Percentiles rank a stretch among this genome's conserved stretches.
These are phyloP conservation scores for Acipenser ruthenus DNA, from an alignment of 2,797 vertebrate genomes.

Conservation along the genomic window DNA sequence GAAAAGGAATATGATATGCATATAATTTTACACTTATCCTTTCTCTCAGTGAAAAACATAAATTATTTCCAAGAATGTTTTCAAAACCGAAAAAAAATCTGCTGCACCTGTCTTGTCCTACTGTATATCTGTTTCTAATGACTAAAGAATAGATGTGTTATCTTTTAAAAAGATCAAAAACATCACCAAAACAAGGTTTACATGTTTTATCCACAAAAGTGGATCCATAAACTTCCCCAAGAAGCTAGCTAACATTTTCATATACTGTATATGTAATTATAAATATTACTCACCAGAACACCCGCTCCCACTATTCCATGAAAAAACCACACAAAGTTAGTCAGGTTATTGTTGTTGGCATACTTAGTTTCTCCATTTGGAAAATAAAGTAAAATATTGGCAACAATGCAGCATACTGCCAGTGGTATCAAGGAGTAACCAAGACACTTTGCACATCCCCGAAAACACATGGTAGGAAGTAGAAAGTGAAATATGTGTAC, in stretches of 20 bases:
- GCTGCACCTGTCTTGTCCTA: too few species aligned
- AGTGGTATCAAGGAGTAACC: conserved; percentile 70
- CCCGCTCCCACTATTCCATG: conserved; percentile 82
- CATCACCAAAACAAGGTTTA: conserved; percentile 32
- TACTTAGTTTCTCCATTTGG: conserved; percentile 70
- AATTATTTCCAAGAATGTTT: too few species aligned
- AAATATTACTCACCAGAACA: conserved; percentile 69
- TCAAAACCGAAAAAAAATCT: too few species aligned
- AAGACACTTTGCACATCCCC: conserved; percentile 59
- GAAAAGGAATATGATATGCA: too few species aligned
- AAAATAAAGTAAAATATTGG: conserved; percentile 81
- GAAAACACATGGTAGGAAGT: conserved; percentile 66
- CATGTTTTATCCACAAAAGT: conserved; percentile 35
- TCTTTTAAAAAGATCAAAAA: conserved; percentile 19
- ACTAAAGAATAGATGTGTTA: too few species aligned
- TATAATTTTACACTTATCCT: too few species aligned
- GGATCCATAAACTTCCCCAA: background rate
- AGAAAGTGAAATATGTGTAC: conserved; percentile 15
- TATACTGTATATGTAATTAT: too few species aligned
- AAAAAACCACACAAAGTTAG: conserved; percentile 70
- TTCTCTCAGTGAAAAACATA: too few species aligned
- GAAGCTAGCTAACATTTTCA: too few species aligned
- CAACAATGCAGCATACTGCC: conserved; percentile 69
- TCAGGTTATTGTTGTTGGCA: conserved; percentile 52
- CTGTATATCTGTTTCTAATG: too few species aligned